A percentile compares a stretch with the other conserved stretches of the same genome.
phyloP scores from a whole-genome alignment of 2,113 vertebrate species.

The Saguinus midas region DNA sequence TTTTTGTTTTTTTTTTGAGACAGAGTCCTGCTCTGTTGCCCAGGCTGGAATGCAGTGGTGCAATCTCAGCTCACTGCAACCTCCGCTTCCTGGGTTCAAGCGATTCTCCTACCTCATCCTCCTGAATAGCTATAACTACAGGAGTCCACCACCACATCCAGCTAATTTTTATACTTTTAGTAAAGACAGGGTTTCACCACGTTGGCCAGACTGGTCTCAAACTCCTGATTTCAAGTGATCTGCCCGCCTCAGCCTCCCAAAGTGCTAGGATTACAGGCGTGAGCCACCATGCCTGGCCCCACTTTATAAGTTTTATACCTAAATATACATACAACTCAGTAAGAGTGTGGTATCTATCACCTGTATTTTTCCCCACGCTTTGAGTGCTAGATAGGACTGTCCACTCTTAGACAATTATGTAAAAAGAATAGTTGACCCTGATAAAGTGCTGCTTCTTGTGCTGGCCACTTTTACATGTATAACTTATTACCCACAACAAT shows the following conservation, averaged over 20 bases:
- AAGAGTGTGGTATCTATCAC: neutral
- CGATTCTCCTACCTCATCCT: neutral
- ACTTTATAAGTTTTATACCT: neutral
- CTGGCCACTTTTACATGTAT: neutral
- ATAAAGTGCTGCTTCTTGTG: accelerated
- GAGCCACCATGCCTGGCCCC: neutral
- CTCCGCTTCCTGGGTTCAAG: neutral
- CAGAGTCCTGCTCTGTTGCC: too few relatives aligned
- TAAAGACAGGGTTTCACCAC: neutral
- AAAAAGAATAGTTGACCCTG: neutral
- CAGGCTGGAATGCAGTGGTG: too few relatives aligned
- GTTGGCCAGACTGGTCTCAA: neutral
- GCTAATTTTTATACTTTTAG: neutral
- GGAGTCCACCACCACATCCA: neutral
- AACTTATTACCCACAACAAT: neutral
- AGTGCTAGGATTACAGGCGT: neutral
- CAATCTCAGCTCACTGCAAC: too few relatives aligned
- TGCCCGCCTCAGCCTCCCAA: neutral
- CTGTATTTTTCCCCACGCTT: neutral
- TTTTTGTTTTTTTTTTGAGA: neutral
- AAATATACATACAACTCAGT: neutral
- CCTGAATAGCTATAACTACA: neutral
- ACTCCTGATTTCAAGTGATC: neutral
- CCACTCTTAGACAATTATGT: neutral
- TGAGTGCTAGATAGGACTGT: neutral